A percentile compares a stretch with the other conserved stretches of the same genome.
Evolutionary conservation across 2,888 invertebrate genomes (phyloP).

Genomic region (Amphipyra berbera): DNA sequence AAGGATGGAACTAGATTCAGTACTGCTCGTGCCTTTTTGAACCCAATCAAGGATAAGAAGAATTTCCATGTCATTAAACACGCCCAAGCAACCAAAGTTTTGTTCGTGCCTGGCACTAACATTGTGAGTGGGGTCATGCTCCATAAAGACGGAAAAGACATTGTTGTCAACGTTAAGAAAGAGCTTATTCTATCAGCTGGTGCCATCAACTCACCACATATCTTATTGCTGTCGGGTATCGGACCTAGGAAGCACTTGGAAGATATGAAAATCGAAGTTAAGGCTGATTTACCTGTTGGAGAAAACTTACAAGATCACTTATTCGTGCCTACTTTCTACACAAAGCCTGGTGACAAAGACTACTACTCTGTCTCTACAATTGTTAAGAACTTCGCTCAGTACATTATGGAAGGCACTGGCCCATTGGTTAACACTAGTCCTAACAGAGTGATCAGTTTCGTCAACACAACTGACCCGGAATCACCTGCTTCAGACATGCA

Average conservation of each 20-base stretch:
- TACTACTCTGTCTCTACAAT: constrained; percentile 82
- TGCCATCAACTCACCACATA: constrained; percentile 94
- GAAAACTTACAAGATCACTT: constrained; percentile 95
- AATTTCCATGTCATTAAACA: constrained; percentile 91
- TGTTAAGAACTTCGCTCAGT: constrained; percentile 81
- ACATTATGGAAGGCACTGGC: constrained; percentile 81
- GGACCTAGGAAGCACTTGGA: constrained; percentile 91
- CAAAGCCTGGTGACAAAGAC: constrained; percentile 92
- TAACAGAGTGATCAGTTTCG: constrained; percentile 87
- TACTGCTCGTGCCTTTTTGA: constrained; percentile 93
- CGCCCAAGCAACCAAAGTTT: constrained; percentile 90
- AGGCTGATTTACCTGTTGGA: constrained; percentile 92
- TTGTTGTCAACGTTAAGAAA: constrained; percentile 85
- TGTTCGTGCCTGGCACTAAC: constrained; percentile 86
- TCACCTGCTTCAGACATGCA: constrained; percentile 77
- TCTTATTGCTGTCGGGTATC: constrained; percentile 95
- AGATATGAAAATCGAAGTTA: constrained; percentile 88
- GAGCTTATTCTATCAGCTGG: constrained; percentile 95
- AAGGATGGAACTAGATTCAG: constrained; percentile 93
- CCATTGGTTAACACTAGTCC: constrained; percentile 79
- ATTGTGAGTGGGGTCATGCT: constrained; percentile 90
- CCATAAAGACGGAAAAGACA: constrained; percentile 83
- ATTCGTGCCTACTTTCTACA: constrained; percentile 92
- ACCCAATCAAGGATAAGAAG: constrained; percentile 88
- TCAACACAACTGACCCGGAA: constrained; percentile 85